Percentiles rank a stretch among this genome's conserved stretches.
phyloP scores from a whole-genome alignment of 1,140 invertebrate species.

The Parasteatoda tepidariorum region DNA sequence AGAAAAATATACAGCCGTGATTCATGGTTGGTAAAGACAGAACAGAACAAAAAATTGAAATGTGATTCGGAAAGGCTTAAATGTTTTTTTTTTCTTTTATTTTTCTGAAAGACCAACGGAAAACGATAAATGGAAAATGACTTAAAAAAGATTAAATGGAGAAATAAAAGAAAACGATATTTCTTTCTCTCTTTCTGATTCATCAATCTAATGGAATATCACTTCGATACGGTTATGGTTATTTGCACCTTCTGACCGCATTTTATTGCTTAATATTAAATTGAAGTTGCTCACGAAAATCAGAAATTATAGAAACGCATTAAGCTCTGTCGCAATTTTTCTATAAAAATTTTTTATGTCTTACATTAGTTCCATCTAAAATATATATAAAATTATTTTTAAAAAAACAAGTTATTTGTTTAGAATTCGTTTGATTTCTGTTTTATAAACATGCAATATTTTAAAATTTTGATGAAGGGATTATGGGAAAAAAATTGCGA shows the following conservation, averaged over 20 bases:
- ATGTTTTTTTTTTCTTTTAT: constrained; percentile 12
- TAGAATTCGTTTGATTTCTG: too few relatives aligned
- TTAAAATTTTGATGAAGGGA: too few relatives aligned
- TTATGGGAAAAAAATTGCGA: too few relatives aligned
- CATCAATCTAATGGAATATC: constrained; percentile 18
- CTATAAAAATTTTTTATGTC: too few relatives aligned
- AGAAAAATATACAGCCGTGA: constrained; percentile 17
- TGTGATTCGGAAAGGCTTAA: constrained; percentile 16
- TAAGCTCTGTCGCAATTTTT: too few relatives aligned
- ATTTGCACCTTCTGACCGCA: constrained; percentile 16
- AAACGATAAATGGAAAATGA: constrained; percentile 53
- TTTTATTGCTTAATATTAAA: background rate
- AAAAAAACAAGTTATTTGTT: too few relatives aligned
- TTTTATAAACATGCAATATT: too few relatives aligned
- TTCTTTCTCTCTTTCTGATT: background rate
- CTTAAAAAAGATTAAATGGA: constrained; percentile 49
- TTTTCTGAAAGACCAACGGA: constrained; percentile 3
- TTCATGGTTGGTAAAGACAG: constrained; percentile 34
- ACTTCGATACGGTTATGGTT: constrained; percentile 12
- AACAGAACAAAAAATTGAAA: background rate
- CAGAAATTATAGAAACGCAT: too few relatives aligned
- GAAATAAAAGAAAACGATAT: constrained; percentile 25
- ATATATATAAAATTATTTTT: too few relatives aligned
- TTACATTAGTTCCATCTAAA: too few relatives aligned
- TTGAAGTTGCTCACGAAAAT: constrained; percentile 9